Conservation (phyloP, 2,888 invertebrate genomes). For the Lasioglossum zephyrum region DNA sequence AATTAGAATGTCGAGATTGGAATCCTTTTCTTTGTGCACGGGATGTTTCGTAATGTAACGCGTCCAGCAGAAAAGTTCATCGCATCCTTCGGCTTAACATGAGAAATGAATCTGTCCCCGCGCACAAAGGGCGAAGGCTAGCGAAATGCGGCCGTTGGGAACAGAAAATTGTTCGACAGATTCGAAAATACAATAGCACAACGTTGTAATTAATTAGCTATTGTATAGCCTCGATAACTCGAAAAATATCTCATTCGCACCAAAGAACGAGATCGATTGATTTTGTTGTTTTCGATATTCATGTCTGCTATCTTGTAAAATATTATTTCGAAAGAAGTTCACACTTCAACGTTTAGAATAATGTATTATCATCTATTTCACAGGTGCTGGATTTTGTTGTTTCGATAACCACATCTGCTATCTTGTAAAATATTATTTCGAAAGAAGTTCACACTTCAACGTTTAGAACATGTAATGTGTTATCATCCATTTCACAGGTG, state of each 20-base stretch:
- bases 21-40: conserved; percentile 9
- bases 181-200: background rate
- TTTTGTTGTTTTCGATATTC: background rate
- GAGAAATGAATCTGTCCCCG: background rate
- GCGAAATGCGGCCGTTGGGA: background rate
- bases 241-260: background rate
- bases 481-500: no score
- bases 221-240: background rate
- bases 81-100: background rate
- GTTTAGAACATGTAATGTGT: no score
- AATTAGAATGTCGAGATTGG: conserved; percentile 5
- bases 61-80: conserved; percentile 1
- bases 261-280: background rate
- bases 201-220: background rate
- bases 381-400: no score
- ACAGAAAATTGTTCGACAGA: background rate
- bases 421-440: no score
- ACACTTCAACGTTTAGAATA: no score
- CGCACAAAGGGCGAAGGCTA: background rate
- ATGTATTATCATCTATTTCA: no score
- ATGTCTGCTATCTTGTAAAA: no score
- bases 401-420: no score
- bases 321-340: no score
- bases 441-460: no score
- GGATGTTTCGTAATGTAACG: background rate